Evolutionary conservation across 1,140 invertebrate genomes (phyloP), one percentile per base, ranked within the genome.

Genomic region (Bradynema listronoti): DNA sequence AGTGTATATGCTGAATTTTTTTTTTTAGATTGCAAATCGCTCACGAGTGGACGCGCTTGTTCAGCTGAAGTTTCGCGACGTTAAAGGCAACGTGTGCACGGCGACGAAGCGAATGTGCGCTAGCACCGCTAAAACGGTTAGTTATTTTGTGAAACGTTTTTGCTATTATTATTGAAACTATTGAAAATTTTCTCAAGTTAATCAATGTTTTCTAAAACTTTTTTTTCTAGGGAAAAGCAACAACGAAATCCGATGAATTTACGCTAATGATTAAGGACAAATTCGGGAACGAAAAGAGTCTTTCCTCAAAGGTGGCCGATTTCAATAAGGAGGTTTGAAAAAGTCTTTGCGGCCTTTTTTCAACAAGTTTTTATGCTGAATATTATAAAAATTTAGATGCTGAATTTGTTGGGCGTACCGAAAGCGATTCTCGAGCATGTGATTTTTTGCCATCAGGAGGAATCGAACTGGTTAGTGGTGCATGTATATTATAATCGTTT

Each of bases 361-460:
- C 11, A 11, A 19, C 19, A 39, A 39, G 36, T 19, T 11, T 39
- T 19, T 39, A 39, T n/a, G n/a, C n/a, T n/a, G n/a, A n/a, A n/a
- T n/a, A n/a, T 43, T 66, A 6, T 30, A 27, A 22, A 24, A 36
- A 49, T 65, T n/a, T 39, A 78, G 57, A 71, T 75, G 32, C 14
- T 72, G 4, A 66, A 66, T 34, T 55, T 60, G 14, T 36, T 94
- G 66, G 89, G 90, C 61, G 90, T 98, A 2, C 89, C 92, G 0
- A 91, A 91, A 79, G 84, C 92, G 0, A 89, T 99, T 50, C 80
- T 99, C 25, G 91, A 91, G 73, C 88, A 91, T 81, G 94, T 99
- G 0, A 87, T 99, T 69, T 95, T 99, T 80, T 98, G 93, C 77
- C 93, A 98, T 79, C 94, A 98, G 84, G 94, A 98, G 80, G 91